Percentiles rank a stretch among this genome's conserved stretches.
These are phyloP conservation scores for Polypedilum pembai DNA, from an alignment of 1,140 invertebrate species.

Conservation along the genomic window DNA sequence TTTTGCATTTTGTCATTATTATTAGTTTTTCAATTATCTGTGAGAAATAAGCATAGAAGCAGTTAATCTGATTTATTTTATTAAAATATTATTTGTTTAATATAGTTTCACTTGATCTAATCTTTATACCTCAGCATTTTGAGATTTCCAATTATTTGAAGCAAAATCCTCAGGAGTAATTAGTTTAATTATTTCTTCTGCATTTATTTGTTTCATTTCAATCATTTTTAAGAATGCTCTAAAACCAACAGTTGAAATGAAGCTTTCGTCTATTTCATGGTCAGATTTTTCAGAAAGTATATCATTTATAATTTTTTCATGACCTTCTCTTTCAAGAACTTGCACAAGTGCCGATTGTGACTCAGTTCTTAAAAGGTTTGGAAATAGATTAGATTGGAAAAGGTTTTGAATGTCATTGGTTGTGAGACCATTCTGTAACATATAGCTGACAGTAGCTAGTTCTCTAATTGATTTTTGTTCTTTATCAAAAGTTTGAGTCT, in stretches of 20 bases:
- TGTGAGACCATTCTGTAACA: slow-evolving; percentile 64
- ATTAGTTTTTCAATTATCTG: not conserved
- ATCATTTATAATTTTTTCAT: slow-evolving; percentile 68
- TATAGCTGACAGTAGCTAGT: slow-evolving; percentile 69
- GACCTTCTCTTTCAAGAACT: slow-evolving; percentile 70
- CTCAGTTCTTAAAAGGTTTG: slow-evolving; percentile 63
- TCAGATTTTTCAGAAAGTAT: slow-evolving; percentile 67
- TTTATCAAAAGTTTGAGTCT: slow-evolving; percentile 68
- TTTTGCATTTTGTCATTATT: not conserved
- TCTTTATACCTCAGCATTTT: slow-evolving; percentile 21
- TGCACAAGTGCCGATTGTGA: slow-evolving; percentile 74
- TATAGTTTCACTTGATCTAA: not conserved
- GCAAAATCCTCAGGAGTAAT: slow-evolving; percentile 42
- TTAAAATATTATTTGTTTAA: slow-evolving; percentile 29
- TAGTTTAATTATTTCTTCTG: slow-evolving; percentile 52
- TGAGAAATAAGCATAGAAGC: not conserved
- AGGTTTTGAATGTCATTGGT: slow-evolving; percentile 68
- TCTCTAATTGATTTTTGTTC: slow-evolving; percentile 69
- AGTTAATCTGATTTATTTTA: not conserved
- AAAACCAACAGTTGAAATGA: slow-evolving; percentile 70
- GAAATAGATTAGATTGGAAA: slow-evolving; percentile 69
- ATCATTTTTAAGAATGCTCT: slow-evolving; percentile 77
- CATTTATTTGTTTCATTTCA: slow-evolving; percentile 51
- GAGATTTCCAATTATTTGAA: not conserved
- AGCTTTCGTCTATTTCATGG: slow-evolving; percentile 60